phyloP scores from a whole-genome alignment of 2,113 vertebrate genomes.

The Hydrochoerus hydrochaeris region DNA sequence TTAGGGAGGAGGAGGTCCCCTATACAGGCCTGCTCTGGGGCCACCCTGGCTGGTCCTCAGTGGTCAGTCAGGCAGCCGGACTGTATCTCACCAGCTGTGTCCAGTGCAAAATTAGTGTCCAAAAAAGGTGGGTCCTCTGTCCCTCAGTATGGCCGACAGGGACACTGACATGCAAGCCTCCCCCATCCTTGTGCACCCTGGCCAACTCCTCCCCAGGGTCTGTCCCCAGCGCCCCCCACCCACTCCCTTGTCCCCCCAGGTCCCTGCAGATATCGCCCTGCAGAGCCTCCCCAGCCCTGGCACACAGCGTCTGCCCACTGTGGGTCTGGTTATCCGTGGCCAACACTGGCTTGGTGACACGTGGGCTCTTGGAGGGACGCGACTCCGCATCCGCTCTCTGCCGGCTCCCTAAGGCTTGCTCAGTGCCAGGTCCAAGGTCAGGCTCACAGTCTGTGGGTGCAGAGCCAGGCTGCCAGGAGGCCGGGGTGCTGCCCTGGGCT shows the following conservation, averaged over 20 bases:
- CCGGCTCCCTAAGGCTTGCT: fast-evolving
- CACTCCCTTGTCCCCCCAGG: background rate
- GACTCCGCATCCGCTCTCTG: fast-evolving
- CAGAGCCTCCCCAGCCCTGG: background rate
- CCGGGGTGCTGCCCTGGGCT: background rate
- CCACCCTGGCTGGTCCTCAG: background rate
- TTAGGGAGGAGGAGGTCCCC: background rate
- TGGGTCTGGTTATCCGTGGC: background rate
- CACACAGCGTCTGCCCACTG: background rate
- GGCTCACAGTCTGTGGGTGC: background rate
- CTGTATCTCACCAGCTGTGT: background rate
- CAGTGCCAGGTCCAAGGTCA: fast-evolving
- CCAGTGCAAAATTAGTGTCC: background rate
- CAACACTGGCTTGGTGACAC: fast-evolving
- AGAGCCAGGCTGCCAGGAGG: fast-evolving
- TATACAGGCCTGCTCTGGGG: background rate
- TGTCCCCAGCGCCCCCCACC: background rate
- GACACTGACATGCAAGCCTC: background rate
- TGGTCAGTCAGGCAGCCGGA: background rate
- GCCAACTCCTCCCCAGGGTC: background rate
- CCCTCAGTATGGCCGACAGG: background rate
- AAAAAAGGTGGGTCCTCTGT: fast-evolving
- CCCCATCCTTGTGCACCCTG: background rate
- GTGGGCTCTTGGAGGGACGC: background rate
- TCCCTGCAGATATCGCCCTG: background rate